Evolutionary conservation across 2,113 vertebrate genomes (phyloP).

Genomic region (Perca fluviatilis): DNA sequence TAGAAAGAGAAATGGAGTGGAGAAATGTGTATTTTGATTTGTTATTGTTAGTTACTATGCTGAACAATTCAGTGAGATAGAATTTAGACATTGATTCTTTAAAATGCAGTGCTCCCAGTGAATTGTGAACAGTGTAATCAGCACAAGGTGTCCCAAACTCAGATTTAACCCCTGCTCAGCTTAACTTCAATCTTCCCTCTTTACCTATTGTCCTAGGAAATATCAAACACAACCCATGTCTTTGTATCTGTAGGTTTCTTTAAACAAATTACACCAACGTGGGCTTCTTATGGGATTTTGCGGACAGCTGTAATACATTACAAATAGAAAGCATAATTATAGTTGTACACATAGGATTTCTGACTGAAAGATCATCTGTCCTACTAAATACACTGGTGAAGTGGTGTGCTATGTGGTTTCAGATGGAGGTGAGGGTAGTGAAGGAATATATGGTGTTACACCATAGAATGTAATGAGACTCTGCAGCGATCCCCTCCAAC

Average conservation of each 20-base stretch:
- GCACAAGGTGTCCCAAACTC: neutral
- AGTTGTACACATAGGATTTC: constrained; percentile 31
- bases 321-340: constrained; percentile 32
- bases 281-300: constrained; percentile 36
- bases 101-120: neutral
- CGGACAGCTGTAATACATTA: constrained; percentile 57
- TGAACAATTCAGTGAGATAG: neutral
- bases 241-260: constrained; percentile 35
- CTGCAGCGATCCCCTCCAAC: constrained; percentile 66
- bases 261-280: constrained; percentile 39
- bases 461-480: constrained; percentile 65
- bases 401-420: constrained; percentile 32
- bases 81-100: neutral
- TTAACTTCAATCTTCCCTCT: constrained; percentile 34
- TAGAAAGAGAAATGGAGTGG: neutral
- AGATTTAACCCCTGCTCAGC: constrained; percentile 14
- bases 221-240: neutral
- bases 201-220: constrained; percentile 1
- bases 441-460: constrained; percentile 47
- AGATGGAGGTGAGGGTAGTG: constrained; percentile 54
- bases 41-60: neutral
- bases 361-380: constrained; percentile 21
- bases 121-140: constrained; percentile 23
- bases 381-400: neutral
- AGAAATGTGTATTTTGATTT: neutral